phyloP scores from a whole-genome alignment of 1,140 invertebrate species.

The Agrilus planipennis region DNA sequence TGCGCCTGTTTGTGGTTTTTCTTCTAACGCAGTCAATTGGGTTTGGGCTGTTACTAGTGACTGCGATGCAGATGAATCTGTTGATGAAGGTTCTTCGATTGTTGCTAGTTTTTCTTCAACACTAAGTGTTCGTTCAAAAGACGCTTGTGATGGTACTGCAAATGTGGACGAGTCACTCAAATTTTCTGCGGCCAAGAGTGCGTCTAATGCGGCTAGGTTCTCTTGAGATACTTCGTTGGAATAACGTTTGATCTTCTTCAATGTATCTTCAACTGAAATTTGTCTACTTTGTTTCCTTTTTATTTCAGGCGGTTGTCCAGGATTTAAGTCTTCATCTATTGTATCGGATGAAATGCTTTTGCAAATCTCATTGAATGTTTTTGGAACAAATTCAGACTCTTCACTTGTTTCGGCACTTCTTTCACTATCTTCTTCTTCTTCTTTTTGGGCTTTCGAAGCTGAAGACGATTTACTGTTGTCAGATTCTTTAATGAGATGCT shows the following conservation, averaged over 20 bases:
- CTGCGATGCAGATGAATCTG: too few species aligned
- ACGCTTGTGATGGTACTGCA: too few species aligned
- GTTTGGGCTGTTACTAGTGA: too few species aligned
- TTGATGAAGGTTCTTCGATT: too few species aligned
- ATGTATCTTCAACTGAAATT: constrained; percentile 23
- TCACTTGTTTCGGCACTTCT: constrained; percentile 29
- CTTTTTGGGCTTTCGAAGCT: constrained; percentile 6
- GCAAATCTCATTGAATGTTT: constrained; percentile 42
- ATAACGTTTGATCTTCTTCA: constrained; percentile 33
- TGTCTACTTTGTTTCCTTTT: constrained; percentile 26
- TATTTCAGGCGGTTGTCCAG: constrained; percentile 33
- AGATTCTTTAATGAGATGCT: constrained; percentile 12
- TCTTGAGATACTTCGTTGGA: constrained; percentile 40
- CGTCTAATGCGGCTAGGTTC: constrained; percentile 39
- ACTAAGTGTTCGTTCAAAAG: too few species aligned
- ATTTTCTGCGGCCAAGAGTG: constrained; percentile 39
- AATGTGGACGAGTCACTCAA: too few species aligned
- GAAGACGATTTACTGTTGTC: not conserved
- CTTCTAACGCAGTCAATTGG: too few species aligned
- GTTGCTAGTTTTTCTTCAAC: too few species aligned
- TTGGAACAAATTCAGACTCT: constrained; percentile 27
- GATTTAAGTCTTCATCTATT: constrained; percentile 40
- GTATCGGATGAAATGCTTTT: constrained; percentile 38
- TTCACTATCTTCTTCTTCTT: constrained; percentile 15
- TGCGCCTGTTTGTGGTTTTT: too few species aligned